These are phyloP conservation scores for Polyergus mexicanus DNA, from an alignment of 1,140 invertebrate species.

Conservation along the genomic window DNA sequence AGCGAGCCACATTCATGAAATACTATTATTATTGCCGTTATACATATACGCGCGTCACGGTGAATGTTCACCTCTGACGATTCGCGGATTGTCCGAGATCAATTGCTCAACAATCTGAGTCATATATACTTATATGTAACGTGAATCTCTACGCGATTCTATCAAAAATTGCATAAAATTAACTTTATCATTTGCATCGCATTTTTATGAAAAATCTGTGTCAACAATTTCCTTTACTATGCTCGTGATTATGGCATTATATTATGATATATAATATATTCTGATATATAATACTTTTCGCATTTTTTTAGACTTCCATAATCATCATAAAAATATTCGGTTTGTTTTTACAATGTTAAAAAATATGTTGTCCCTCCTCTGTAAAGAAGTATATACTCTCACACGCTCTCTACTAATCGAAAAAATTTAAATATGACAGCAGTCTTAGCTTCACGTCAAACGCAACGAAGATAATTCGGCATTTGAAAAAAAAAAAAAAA, in stretches of 20 bases:
- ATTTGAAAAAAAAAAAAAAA: constrained; percentile 33
- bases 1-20: constrained; percentile 58
- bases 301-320: neutral
- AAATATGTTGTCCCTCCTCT: neutral
- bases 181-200: neutral
- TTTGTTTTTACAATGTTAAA: constrained; percentile 4
- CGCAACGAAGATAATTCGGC: neutral
- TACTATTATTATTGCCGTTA: constrained; percentile 59
- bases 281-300: too few relatives aligned
- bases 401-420: neutral
- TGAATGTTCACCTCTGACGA: neutral
- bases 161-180: neutral
- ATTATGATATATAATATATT: too few relatives aligned
- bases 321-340: neutral
- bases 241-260: neutral
- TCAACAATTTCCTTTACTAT: neutral
- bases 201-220: neutral
- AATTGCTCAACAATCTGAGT: neutral
- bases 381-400: too few relatives aligned
- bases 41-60: constrained; percentile 22
- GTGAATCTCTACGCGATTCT: too few relatives aligned
- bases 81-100: constrained; percentile 21
- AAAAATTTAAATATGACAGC: constrained; percentile 1
- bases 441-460: neutral
- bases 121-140: neutral